Conservation (phyloP, 2,113 vertebrate species). For the Semnornis frantzii region DNA sequence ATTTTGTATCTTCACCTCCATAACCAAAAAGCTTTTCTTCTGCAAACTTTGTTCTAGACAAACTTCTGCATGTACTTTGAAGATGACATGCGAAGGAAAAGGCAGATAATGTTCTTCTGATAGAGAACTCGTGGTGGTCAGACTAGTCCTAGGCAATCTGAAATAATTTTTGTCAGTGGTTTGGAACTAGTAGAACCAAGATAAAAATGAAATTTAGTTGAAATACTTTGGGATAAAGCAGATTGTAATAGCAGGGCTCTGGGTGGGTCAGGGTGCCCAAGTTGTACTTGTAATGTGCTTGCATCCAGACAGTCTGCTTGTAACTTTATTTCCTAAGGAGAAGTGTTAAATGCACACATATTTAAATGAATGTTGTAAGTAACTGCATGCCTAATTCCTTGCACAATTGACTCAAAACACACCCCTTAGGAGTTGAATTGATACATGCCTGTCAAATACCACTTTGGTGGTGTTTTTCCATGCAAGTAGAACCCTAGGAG, state of each 20-base stretch:
- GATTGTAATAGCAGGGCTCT: neutral
- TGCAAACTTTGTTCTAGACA: neutral
- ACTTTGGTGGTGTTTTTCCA: neutral
- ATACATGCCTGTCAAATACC: slow-evolving; percentile 17
- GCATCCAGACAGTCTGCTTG: neutral
- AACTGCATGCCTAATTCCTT: slow-evolving; percentile 9
- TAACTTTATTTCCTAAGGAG: neutral
- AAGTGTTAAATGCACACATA: neutral
- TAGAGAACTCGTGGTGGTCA: neutral
- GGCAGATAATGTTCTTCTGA: neutral
- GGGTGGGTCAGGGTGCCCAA: neutral
- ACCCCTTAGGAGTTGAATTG: slow-evolving; percentile 18
- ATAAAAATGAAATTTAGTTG: neutral
- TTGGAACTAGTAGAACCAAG: neutral
- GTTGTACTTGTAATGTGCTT: neutral
- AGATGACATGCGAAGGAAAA: neutral
- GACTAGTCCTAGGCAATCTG: neutral
- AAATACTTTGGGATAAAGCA: neutral
- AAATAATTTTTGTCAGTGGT: neutral
- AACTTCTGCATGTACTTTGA: neutral
- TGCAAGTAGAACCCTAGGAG: slow-evolving; percentile 3
- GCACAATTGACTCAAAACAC: slow-evolving; percentile 29
- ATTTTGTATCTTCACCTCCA: neutral
- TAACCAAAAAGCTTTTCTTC: neutral
- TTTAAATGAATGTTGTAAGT: slow-evolving; percentile 43